Base-by-base conservation (phyloP, 2,113 vertebrate species). In the Paratilapia polleni region DNA sequence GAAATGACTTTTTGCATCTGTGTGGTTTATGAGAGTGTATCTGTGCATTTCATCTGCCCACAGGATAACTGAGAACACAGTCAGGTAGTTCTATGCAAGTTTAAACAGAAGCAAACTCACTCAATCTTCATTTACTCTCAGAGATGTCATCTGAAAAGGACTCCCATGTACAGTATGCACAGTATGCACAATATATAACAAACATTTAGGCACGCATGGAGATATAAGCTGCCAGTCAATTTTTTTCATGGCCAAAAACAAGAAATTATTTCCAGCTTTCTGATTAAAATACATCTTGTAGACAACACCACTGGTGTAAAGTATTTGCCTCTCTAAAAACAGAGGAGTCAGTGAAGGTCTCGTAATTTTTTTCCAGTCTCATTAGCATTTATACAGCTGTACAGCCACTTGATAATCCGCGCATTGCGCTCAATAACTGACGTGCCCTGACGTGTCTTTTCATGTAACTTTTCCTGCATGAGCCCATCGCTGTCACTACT, bases 401-500 rank as follows among this genome's bases (percentile, higher is more conserved):
- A 99, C 82, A 99, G 88, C 98, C 98, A 99, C 68, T 98, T 98
- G 94, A 99, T 99, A 77, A 99, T 97, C 64, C 98, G 96, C n/a
- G 98, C 98, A 3, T 99, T 99, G 87, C 98, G 97, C 91, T 99
- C 98, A 0, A 99, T 90, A 2, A 99, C 97, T 0, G 98, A 99
- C 0, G 97, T 96, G 73, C 93, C 95, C 78, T 96, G 94, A 34
- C 89, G 88, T 38, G 93, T 92, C 63, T 96, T 97, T 81, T 96
- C 95, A 0, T 88, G 84, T 22, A 98, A 91, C 13, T 96, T 96
- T 0, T 97, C 97, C 81, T 97, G 96, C 90, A 95, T 94, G n/a
- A 97, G 94, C 13, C 97, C 96, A 0, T 97, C 96, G 0, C 93
- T 96, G 38, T 95, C 95, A 8, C 85, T 91, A 1, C 98, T 99